These are phyloP conservation scores for Hippocampus barbouri DNA, from an alignment of 2,113 vertebrate genomes.

Conservation along the genomic window DNA sequence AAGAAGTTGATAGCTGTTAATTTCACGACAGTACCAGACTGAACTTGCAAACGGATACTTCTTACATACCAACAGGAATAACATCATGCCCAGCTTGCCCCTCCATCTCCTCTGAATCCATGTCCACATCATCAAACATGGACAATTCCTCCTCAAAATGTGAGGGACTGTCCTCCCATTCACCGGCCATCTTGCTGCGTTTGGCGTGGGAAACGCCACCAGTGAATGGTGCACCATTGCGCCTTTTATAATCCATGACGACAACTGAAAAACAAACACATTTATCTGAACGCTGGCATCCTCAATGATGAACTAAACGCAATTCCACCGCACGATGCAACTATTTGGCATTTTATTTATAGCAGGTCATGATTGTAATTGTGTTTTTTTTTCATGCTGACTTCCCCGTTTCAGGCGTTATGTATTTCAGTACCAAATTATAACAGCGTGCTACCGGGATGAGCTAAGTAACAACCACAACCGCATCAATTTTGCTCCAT, in stretches of 20 bases:
- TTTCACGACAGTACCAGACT: background rate
- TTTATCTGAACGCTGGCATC: background rate
- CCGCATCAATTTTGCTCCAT: constrained; percentile 8
- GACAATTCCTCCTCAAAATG: constrained; percentile 83
- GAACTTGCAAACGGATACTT: background rate
- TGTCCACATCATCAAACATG: constrained; percentile 80
- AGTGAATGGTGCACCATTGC: constrained; percentile 41
- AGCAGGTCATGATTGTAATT: background rate
- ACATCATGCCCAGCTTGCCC: constrained; percentile 73
- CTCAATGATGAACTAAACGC: background rate
- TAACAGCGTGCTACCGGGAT: background rate
- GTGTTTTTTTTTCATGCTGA: too few relatives aligned
- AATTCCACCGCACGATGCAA: background rate
- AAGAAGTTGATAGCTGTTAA: background rate
- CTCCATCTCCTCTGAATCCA: constrained; percentile 73
- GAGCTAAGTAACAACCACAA: constrained; percentile 41
- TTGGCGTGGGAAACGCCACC: constrained; percentile 68
- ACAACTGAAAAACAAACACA: background rate
- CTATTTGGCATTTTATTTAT: background rate
- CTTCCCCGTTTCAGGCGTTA: background rate
- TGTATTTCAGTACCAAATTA: background rate
- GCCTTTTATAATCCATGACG: constrained; percentile 72
- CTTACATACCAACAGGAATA: constrained; percentile 74
- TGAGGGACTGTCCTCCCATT: constrained; percentile 81
- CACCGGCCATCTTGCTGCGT: constrained; percentile 51